Evolutionary conservation across 2,797 vertebrate species (phyloP).

Genomic region (Lacerta agilis): DNA sequence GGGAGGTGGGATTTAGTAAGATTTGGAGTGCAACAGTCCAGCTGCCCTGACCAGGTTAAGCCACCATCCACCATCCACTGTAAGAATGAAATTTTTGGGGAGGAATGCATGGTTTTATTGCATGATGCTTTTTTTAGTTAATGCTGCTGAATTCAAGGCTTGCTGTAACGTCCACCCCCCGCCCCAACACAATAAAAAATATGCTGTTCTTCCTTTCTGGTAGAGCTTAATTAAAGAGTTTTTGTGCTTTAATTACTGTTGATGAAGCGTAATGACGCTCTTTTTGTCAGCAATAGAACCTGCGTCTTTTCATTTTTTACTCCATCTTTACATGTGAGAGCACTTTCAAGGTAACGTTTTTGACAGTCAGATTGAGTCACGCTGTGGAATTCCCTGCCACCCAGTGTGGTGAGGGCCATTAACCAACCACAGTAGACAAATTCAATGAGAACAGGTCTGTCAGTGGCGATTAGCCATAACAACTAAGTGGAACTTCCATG

Average conservation of each 20-base stretch:
- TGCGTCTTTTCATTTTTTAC: background rate
- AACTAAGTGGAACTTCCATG: too few species aligned
- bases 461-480: background rate
- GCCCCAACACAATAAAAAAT: background rate
- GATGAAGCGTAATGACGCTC: background rate
- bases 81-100: background rate
- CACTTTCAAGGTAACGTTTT: background rate
- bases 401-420: background rate
- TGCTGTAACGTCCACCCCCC: background rate
- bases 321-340: background rate
- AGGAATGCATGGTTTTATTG: background rate
- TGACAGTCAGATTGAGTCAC: background rate
- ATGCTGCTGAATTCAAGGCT: background rate
- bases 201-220: background rate
- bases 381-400: background rate
- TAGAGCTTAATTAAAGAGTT: background rate
- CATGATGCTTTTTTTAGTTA: background rate
- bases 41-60: background rate
- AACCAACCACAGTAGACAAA: background rate
- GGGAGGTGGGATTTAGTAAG: too few species aligned
- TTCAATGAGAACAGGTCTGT: background rate
- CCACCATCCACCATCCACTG: too few species aligned
- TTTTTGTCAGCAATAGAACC: background rate
- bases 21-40: too few species aligned
- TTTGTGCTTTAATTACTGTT: background rate